Evolutionary conservation across 2,888 invertebrate genomes (phyloP).

Genomic region (Deilephila porcellus): DNA sequence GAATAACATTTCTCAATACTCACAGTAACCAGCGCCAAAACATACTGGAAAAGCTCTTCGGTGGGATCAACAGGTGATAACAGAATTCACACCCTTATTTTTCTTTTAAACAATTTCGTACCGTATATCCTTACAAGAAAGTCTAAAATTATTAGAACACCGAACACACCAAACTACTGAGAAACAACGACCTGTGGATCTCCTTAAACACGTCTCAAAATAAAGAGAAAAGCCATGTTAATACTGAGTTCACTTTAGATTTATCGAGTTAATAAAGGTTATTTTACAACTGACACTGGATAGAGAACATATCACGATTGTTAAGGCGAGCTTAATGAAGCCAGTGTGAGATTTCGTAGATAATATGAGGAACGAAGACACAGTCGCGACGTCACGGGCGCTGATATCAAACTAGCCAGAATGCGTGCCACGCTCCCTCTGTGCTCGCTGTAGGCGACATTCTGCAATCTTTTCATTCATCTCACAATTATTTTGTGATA

Average conservation of each 20-base stretch:
- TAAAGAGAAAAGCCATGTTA: constrained; percentile 17
- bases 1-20: constrained; percentile 52
- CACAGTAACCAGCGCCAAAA: constrained; percentile 74
- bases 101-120: constrained; percentile 61
- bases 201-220: constrained; percentile 41
- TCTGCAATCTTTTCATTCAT: constrained; percentile 58
- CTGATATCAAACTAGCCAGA: constrained; percentile 82
- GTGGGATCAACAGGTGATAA: constrained; percentile 80
- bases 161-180: constrained; percentile 50
- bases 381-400: constrained; percentile 78
- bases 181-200: constrained; percentile 77
- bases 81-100: constrained; percentile 51
- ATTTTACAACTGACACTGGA: neutral
- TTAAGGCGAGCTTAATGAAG: neutral
- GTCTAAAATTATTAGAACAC: constrained; percentile 63
- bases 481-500: constrained; percentile 8
- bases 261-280: neutral
- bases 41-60: constrained; percentile 71
- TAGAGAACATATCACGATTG: neutral
- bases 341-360: constrained; percentile 53
- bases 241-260: constrained; percentile 13
- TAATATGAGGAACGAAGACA: constrained; percentile 57
- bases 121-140: constrained; percentile 65
- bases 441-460: constrained; percentile 70
- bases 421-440: constrained; percentile 80